Conservation (phyloP, 2,797 vertebrate genomes). For the Geotrypetes seraphini region DNA sequence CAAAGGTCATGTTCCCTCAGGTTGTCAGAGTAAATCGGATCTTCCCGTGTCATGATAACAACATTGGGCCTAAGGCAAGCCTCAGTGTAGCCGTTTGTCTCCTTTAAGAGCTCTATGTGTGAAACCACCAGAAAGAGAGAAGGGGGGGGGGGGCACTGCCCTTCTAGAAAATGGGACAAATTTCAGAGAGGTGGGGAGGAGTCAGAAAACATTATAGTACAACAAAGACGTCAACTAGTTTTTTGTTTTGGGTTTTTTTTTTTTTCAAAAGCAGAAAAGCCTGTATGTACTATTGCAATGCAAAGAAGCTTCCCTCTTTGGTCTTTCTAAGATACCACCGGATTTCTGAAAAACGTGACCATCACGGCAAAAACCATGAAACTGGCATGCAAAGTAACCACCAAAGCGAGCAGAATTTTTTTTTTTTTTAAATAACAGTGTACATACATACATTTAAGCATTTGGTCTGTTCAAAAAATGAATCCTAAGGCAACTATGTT, state of each 20-base stretch:
- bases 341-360: constrained; percentile 10
- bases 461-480: constrained; percentile 2
- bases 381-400: constrained; percentile 6
- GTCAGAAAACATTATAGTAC: neutral
- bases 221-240: constrained; percentile 1
- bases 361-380: constrained; percentile 4
- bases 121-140: too few relatives aligned
- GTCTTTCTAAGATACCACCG: neutral
- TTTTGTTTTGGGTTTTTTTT: too few relatives aligned
- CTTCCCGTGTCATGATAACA: constrained; percentile 18
- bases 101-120: constrained; percentile 2
- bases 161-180: too few relatives aligned
- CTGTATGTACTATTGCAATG: neutral
- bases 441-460: constrained; percentile 12
- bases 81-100: constrained; percentile 2
- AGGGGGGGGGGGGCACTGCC: too few relatives aligned
- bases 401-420: constrained; percentile 12
- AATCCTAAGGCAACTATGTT: neutral
- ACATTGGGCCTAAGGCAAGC: constrained; percentile 24
- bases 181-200: neutral
- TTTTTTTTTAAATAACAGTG: too few relatives aligned
- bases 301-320: constrained; percentile 5
- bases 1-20: constrained; percentile 7
- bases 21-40: constrained; percentile 4
- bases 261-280: constrained; percentile 7